Evolutionary conservation across 2,888 invertebrate species (phyloP).

Genomic region (Andrena haemorrhoa): DNA sequence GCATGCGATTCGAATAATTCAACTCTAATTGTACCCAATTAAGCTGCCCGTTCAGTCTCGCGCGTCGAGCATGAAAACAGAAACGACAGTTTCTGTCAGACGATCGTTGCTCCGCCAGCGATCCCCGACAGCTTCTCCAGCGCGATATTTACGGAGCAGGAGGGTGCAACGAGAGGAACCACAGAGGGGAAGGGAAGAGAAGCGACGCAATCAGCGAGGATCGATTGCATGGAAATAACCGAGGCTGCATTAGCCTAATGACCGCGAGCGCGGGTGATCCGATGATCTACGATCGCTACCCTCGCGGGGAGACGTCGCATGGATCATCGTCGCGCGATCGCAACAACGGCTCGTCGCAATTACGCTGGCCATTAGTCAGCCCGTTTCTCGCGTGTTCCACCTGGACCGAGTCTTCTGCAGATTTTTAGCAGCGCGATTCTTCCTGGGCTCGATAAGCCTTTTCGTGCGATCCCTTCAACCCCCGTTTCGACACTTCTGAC

Average conservation of each 20-base stretch:
- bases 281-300: conserved; percentile 75
- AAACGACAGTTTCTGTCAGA: conserved; percentile 2
- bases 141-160: conserved; percentile 21
- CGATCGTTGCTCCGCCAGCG: background rate
- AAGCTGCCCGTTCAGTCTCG: background rate
- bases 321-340: conserved; percentile 58
- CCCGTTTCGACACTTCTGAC: no score
- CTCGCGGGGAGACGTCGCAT: conserved; percentile 46
- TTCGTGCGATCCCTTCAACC: no score
- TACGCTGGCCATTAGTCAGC: conserved; percentile 33
- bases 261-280: conserved; percentile 75
- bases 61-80: background rate
- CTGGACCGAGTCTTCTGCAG: background rate
- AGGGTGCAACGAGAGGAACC: background rate
- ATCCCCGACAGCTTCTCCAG: conserved; percentile 1
- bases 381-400: conserved; percentile 12
- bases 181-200: background rate
- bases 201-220: conserved; percentile 58
- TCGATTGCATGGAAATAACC: conserved; percentile 66
- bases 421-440: background rate
- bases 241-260: conserved; percentile 76
- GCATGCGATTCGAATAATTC: background rate
- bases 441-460: no score
- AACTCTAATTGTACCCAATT: background rate
- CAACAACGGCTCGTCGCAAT: conserved; percentile 46